Conservation (phyloP, 1,140 invertebrate species). For the Aphidius ervi region DNA sequence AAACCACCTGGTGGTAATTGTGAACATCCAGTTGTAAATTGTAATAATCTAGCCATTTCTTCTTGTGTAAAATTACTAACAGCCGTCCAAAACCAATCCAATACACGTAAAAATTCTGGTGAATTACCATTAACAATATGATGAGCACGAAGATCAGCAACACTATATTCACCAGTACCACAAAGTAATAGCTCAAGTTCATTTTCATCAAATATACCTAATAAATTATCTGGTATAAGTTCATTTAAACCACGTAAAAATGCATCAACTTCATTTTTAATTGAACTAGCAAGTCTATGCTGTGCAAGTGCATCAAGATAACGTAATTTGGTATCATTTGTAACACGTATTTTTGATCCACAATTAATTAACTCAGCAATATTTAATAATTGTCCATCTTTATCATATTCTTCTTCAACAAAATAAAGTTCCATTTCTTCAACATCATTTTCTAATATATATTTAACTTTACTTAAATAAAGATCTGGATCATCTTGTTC, state of each 20-base stretch:
- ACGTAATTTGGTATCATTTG: slow-evolving; percentile 72
- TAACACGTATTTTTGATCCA: slow-evolving; percentile 59
- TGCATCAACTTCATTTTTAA: slow-evolving; percentile 79
- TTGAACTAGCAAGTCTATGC: slow-evolving; percentile 75
- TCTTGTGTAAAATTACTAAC: slow-evolving; percentile 87
- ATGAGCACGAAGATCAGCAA: slow-evolving; percentile 83
- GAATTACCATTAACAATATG: slow-evolving; percentile 82
- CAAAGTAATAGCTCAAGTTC: slow-evolving; percentile 90
- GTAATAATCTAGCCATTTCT: slow-evolving; percentile 87
- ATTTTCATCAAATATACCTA: slow-evolving; percentile 94
- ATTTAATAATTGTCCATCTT: slow-evolving; percentile 69
- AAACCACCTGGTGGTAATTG: slow-evolving; percentile 89
- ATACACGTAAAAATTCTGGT: slow-evolving; percentile 75
- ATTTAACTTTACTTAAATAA: slow-evolving; percentile 87
- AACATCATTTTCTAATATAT: slow-evolving; percentile 86
- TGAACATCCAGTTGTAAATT: slow-evolving; percentile 92
- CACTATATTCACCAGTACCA: slow-evolving; percentile 89
- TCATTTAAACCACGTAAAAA: slow-evolving; percentile 87
- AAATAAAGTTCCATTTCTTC: slow-evolving; percentile 83
- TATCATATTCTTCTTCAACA: slow-evolving; percentile 83
- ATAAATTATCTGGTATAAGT: slow-evolving; percentile 86
- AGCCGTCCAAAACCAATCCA: slow-evolving; percentile 94
- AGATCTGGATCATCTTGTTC: slow-evolving; percentile 93
- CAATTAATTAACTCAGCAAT: slow-evolving; percentile 49
- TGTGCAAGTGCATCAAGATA: slow-evolving; percentile 88